Percentiles rank a stretch among this genome's conserved stretches.
These are phyloP conservation scores for Drosophila murphyi DNA, from an alignment of 1,140 invertebrate species.

Conservation along the genomic window DNA sequence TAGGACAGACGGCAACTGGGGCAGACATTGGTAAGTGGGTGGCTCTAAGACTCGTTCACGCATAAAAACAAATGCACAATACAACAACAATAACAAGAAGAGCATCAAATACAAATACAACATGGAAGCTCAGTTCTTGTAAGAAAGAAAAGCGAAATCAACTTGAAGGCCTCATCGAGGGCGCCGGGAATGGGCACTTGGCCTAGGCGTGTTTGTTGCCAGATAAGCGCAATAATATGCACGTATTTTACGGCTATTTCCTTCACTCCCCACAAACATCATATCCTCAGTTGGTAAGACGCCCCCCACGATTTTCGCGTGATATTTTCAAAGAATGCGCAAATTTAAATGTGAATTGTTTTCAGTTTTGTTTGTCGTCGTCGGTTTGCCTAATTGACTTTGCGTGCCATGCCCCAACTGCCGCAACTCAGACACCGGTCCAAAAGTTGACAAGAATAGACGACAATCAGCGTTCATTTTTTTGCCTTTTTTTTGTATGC, in stretches of 20 bases:
- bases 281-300: neutral
- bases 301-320: conserved; percentile 12
- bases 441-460: conserved; percentile 69
- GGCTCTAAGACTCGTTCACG: conserved; percentile 19
- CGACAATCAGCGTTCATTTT: conserved; percentile 74
- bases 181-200: conserved; percentile 61
- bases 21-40: conserved; percentile 3
- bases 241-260: conserved; percentile 72
- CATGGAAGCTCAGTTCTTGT: conserved; percentile 47
- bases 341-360: conserved; percentile 82
- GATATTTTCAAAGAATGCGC: conserved; percentile 70
- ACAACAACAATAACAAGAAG: conserved; percentile 19
- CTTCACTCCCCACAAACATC: conserved; percentile 5
- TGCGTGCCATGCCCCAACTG: conserved; percentile 42
- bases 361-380: conserved; percentile 73
- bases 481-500: conserved; percentile 59
- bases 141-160: conserved; percentile 62
- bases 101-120: conserved; percentile 4
- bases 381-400: conserved; percentile 80
- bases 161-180: conserved; percentile 55
- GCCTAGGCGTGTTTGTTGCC: conserved; percentile 73
- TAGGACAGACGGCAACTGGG: conserved; percentile 43
- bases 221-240: conserved; percentile 82
- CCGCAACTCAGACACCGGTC: conserved; percentile 10
- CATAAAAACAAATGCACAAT: conserved; percentile 47